Conservation (phyloP, 2,888 invertebrate species). For the Lydus trimaculatus region DNA sequence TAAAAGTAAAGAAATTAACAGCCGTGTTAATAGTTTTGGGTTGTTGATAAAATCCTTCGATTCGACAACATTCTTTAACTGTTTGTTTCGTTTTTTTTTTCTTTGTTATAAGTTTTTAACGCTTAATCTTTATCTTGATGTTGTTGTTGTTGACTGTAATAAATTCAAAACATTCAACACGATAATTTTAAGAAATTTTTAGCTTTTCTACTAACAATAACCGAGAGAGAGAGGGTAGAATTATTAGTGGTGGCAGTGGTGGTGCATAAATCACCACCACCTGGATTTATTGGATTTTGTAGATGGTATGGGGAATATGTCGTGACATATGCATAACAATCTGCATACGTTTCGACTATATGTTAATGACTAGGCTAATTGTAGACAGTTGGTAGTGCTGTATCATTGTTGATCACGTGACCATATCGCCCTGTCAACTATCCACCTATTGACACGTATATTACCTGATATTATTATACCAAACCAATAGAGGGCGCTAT, state of each 20-base stretch:
- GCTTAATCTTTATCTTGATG: not conserved
- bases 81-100: not conserved
- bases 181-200: not conserved
- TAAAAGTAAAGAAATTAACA: slow-evolving; percentile 3
- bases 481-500: not conserved
- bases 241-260: not conserved
- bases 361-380: slow-evolving; percentile 57
- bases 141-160: not conserved
- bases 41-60: slow-evolving; percentile 2
- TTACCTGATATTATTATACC: slow-evolving; percentile 16
- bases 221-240: not conserved
- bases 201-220: not conserved
- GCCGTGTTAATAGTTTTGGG: slow-evolving; percentile 1
- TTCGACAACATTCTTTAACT: slow-evolving; percentile 1
- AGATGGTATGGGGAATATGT: not conserved
- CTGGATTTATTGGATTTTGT: not conserved
- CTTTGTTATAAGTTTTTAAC: not conserved
- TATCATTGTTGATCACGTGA: slow-evolving; percentile 43
- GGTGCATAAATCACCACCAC: not conserved
- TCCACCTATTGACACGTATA: slow-evolving; percentile 51
- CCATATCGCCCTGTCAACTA: too few relatives aligned
- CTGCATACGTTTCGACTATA: slow-evolving; percentile 51
- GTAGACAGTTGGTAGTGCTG: slow-evolving; percentile 55
- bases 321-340: slow-evolving; percentile 44
- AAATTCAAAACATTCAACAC: not conserved